Base-by-base conservation (phyloP, 2,113 vertebrate genomes). In the Ceyx melanurus region DNA sequence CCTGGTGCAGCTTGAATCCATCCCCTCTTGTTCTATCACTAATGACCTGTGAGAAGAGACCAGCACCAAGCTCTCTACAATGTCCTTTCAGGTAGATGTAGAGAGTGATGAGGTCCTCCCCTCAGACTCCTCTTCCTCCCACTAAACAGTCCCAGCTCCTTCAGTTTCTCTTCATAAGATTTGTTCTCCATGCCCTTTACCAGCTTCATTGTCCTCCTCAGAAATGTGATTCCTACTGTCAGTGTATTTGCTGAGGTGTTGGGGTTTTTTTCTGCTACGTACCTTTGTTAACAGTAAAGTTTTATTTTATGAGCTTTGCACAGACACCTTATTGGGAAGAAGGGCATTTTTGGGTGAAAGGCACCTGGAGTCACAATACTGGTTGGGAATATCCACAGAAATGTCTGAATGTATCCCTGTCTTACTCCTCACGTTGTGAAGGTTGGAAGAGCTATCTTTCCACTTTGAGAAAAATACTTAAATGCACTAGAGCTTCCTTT, bases 401-500 rank as follows among this genome's bases (percentile, higher is more conserved):
- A 40, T 26, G 6, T 0, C 0, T 51, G 13, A 2, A 51, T 35
- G n/a, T 75, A 19, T 42, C 56, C 17, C 43, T 22, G 1, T 4
- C 3, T 43, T 54, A 25, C 31, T 13, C n/a, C 23, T 29, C 18
- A 7, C 23, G 13, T 4, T 29, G 11, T 64, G 26, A 40, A 37
- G 64, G 20, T 23, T 64, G 58, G 13, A 60, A 80, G 58, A 14
- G 14, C 43, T 54, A 2, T 13, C 35, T 80, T 15, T 73, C 26
- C n/a, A 73, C 65, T 28, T 28, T 43, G 50, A n/a, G 50, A 31
- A 28, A 61, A 71, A 67, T 16, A 71, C 8, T 65, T 31, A 19
- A 45, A 40, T 9, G 11, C 4, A 6, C 28, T 42, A 56, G 54
- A 60, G 10, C 16, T 45, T 60, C 5, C 0, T 61, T 58, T 56